phyloP scores from a whole-genome alignment of 2,888 invertebrate species.

The Merodon equestris region DNA sequence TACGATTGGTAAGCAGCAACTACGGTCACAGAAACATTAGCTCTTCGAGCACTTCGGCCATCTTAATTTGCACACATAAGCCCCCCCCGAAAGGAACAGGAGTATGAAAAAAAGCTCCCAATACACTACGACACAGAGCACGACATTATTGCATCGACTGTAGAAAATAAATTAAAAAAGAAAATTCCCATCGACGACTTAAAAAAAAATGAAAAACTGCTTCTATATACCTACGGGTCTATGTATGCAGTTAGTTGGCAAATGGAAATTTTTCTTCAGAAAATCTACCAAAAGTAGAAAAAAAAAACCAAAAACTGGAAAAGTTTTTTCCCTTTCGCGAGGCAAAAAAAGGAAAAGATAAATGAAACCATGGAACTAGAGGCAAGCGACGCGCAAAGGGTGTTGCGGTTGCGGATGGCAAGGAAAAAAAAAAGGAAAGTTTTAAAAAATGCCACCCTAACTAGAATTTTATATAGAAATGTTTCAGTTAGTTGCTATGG shows the following conservation, averaged over 20 bases:
- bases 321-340: slow-evolving; percentile 59
- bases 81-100: slow-evolving; percentile 32
- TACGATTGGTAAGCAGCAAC: slow-evolving; percentile 61
- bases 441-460: slow-evolving; percentile 58
- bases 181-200: slow-evolving; percentile 62
- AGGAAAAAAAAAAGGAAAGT: slow-evolving; percentile 37
- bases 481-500: slow-evolving; percentile 61
- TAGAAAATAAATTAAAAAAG: slow-evolving; percentile 67
- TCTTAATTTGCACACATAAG: slow-evolving; percentile 67
- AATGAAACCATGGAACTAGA: slow-evolving; percentile 14
- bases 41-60: slow-evolving; percentile 56
- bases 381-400: slow-evolving; percentile 51
- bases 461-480: slow-evolving; percentile 65
- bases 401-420: slow-evolving; percentile 57
- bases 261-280: slow-evolving; percentile 67
- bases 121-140: slow-evolving; percentile 65
- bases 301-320: slow-evolving; percentile 25
- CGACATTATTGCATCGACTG: slow-evolving; percentile 66
- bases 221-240: background rate
- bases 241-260: slow-evolving; percentile 41
- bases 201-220: slow-evolving; percentile 8
- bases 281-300: slow-evolving; percentile 44
- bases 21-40: slow-evolving; percentile 10
- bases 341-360: slow-evolving; percentile 31
- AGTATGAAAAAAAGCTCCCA: slow-evolving; percentile 1